Conservation (phyloP, 2,113 vertebrate genomes). For the Triplophysa dalaica region DNA sequence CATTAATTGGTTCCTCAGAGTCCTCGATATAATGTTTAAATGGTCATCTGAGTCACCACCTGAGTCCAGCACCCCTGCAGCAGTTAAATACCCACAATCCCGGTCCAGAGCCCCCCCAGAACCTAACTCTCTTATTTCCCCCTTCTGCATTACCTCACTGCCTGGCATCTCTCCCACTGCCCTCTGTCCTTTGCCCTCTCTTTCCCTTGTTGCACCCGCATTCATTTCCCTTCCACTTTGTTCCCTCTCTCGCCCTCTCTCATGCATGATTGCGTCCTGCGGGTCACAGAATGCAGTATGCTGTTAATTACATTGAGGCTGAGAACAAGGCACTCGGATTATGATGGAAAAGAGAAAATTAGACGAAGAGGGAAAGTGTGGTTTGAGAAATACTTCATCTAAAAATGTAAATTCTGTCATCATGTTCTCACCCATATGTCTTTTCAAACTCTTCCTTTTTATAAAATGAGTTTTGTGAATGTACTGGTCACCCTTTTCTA, state of each 20-base stretch:
- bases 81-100: constrained; percentile 7
- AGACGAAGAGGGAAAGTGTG: background rate
- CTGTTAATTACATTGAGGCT: constrained; percentile 58
- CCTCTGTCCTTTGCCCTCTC: constrained; percentile 43
- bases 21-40: constrained; percentile 61
- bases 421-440: too few relatives aligned
- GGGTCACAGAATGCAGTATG: constrained; percentile 62
- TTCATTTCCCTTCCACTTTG: constrained; percentile 53
- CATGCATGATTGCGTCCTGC: constrained; percentile 59
- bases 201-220: constrained; percentile 30
- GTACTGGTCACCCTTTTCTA: too few relatives aligned
- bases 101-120: constrained; percentile 15
- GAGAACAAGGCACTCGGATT: constrained; percentile 5
- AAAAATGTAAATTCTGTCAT: too few relatives aligned
- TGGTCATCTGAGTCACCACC: constrained; percentile 39
- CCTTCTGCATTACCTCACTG: constrained; percentile 14
- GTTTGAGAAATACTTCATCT: background rate
- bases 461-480: too few relatives aligned
- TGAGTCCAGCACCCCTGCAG: constrained; percentile 49
- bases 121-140: background rate
- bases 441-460: too few relatives aligned
- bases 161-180: constrained; percentile 37
- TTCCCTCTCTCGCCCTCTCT: constrained; percentile 17
- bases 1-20: constrained; percentile 68
- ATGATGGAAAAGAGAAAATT: background rate